Percentiles rank a stretch among this genome's conserved stretches.
phyloP scores from a whole-genome alignment of 2,888 invertebrate genomes.

The Drosophila seclusa region DNA sequence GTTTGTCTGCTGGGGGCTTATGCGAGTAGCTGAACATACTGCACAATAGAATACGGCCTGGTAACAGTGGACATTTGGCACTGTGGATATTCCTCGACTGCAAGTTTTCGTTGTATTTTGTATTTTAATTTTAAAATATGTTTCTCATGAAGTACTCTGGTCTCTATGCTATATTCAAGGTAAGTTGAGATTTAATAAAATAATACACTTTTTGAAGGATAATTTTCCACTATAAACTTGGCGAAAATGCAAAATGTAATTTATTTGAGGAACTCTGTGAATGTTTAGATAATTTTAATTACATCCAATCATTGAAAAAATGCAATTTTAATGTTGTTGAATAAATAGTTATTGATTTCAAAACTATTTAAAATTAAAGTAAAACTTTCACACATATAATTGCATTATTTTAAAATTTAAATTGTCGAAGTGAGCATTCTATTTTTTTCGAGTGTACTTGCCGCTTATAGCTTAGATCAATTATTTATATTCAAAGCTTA shows the following conservation, averaged over 20 bases:
- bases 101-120: not conserved
- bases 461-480: slow-evolving; percentile 6
- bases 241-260: not conserved
- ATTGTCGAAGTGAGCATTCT: fast-evolving
- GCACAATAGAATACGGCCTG: slow-evolving; percentile 15
- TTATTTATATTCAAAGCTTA: slow-evolving; percentile 26
- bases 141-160: not conserved
- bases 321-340: not conserved
- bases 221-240: not conserved
- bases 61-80: slow-evolving; percentile 2
- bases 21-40: not conserved
- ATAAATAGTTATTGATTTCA: not conserved
- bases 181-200: not conserved
- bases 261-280: not conserved
- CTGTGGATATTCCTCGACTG: not conserved
- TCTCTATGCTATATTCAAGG: not conserved
- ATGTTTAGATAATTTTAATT: not conserved
- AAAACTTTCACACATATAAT: not conserved
- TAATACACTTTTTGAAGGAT: not conserved
- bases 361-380: not conserved
- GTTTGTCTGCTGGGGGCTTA: slow-evolving; percentile 23
- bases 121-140: not conserved
- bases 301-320: not conserved
- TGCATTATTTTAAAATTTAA: not conserved
- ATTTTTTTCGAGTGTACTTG: not conserved